phyloP scores from a whole-genome alignment of 2,113 vertebrate genomes.

The Chlorodrepanis virens region DNA sequence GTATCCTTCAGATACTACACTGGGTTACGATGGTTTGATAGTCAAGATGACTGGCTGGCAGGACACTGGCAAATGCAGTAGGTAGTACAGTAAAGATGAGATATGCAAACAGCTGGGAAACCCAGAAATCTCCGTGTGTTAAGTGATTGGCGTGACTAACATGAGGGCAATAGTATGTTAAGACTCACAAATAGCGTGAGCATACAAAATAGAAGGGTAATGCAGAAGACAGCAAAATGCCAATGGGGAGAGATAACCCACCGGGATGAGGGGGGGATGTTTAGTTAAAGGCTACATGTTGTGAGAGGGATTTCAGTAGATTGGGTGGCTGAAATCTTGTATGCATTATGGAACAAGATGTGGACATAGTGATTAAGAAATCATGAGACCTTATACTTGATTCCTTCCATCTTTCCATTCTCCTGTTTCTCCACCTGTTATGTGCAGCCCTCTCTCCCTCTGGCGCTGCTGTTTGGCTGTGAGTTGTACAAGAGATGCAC shows the following conservation, averaged over 20 bases:
- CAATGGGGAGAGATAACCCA: neutral
- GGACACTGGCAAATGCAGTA: neutral
- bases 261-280: neutral
- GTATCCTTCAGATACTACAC: neutral
- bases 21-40: neutral
- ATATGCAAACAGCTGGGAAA: neutral
- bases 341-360: conserved; percentile 47
- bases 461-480: neutral
- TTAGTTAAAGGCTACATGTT: neutral
- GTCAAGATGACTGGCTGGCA: neutral
- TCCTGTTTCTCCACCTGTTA: conserved; percentile 47
- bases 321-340: conserved; percentile 42
- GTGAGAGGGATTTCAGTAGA: conserved; percentile 12
- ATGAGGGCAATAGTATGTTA: neutral
- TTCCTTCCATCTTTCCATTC: conserved; percentile 53
- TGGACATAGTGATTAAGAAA: conserved; percentile 47
- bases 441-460: neutral
- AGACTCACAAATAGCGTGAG: neutral
- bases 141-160: neutral
- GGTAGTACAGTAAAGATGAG: neutral
- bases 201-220: neutral
- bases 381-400: conserved; percentile 45
- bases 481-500: neutral
- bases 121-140: neutral
- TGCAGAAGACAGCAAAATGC: neutral